These are phyloP conservation scores for Sarcophaga variegata DNA, from an alignment of 2,888 invertebrate genomes.

Conservation along the genomic window DNA sequence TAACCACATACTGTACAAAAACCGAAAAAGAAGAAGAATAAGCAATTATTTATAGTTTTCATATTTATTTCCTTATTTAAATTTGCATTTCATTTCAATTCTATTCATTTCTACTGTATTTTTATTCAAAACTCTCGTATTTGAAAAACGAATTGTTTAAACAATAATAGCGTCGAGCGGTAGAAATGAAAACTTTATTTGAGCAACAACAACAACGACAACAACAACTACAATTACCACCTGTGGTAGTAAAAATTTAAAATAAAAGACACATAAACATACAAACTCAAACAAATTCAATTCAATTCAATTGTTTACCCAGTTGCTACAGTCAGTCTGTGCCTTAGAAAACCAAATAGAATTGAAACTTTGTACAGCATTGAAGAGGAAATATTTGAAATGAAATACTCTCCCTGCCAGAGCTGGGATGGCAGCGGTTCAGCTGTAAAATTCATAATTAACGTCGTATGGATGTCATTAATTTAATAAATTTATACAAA, in stretches of 20 bases:
- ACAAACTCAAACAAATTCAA: no score
- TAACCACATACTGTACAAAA: no score
- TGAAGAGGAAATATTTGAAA: no score
- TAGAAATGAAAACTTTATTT: constrained; percentile 15
- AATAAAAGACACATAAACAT: neutral
- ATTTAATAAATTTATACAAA: no score
- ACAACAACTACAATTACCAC: constrained; percentile 11
- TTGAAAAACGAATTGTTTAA: constrained; percentile 46
- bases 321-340: constrained; percentile 22
- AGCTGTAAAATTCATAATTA: no score
- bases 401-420: no score
- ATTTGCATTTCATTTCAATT: neutral
- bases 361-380: neutral
- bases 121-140: neutral
- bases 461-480: no score
- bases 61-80: no score
- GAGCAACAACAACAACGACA: neutral
- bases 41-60: no score
- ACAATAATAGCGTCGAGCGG: constrained; percentile 11
- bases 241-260: constrained; percentile 32
- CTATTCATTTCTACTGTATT: neutral
- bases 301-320: constrained; percentile 46
- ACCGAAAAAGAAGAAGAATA: no score
- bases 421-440: no score
- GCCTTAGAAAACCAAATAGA: neutral